Evolutionary conservation across 2,113 vertebrate species (phyloP), one percentile per base, ranked within the genome.

Genomic region (Tympanuchus pallidicinctus): DNA sequence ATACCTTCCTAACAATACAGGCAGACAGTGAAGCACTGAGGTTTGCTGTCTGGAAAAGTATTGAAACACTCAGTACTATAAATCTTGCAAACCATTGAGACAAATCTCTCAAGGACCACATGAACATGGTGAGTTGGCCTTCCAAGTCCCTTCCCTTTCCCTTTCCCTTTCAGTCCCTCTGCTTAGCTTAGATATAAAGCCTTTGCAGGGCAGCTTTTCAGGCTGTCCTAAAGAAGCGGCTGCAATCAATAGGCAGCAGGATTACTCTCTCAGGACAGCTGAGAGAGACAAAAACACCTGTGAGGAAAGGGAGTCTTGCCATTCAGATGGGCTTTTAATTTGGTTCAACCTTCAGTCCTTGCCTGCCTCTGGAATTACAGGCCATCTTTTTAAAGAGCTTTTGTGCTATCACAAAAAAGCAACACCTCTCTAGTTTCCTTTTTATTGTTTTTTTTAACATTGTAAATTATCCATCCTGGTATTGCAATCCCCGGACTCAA

Each of bases 11-110:
- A 67, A 64, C 19, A 4, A 43, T 45, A 59, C n/a, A 43, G 42
- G 25, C 4, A 56, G 36, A 15, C 4, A 59, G n/a, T 63, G 57
- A 42, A 66, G 30, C 0, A 0, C 50, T 75, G 47, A 88, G 14
- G 30, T 82, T 75, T 36, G 32, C 34, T 56, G 59, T 11, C 32
- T 88, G 52, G 42, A 47, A 66, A 67, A 70, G 38, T 42, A 57
- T 8, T 47, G 65, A 65, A 45, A 59, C 43, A 60, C n/a, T 4
- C 1, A 0, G 28, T 61, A 17, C 2, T 12, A 21, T 22, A 75
- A 63, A 45, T 75, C 20, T 56, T n/a, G 25, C 0, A 2, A 71
- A 48, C 11, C 8, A 27, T 0, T 3, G 78, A 47, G 7, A 64
- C 20, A 88, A 90, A 71, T 7, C 7, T 78, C 78, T 72, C 42